These are phyloP conservation scores for Anthopleura sola DNA, from an alignment of 64 coral and sea anemone genomes.

Conservation along the genomic window DNA sequence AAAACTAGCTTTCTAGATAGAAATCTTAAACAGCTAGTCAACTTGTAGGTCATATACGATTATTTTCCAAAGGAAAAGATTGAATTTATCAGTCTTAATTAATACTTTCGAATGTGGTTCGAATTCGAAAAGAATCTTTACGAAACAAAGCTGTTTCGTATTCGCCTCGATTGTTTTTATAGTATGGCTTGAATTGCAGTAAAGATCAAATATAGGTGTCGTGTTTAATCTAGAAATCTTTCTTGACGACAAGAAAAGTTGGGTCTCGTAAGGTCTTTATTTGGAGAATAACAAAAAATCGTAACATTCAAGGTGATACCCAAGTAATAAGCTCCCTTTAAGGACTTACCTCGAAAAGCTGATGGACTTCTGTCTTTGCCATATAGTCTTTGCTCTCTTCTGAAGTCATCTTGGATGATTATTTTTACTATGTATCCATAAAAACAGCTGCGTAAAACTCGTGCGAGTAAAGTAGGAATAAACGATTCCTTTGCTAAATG, in stretches of 20 bases:
- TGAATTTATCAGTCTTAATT: background rate
- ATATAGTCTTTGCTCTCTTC: constrained; percentile 92
- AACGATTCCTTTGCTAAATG: background rate
- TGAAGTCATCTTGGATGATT: constrained; percentile 45
- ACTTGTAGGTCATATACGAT: background rate
- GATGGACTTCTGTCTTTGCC: constrained; percentile 91
- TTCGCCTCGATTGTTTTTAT: background rate
- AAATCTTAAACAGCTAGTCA: background rate
- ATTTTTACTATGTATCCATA: background rate
- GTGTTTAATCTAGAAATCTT: background rate
- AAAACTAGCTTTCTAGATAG: background rate
- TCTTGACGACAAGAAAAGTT: background rate
- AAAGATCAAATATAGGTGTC: background rate
- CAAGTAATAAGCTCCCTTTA: background rate
- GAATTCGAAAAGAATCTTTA: background rate
- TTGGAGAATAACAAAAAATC: background rate
- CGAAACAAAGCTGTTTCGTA: background rate
- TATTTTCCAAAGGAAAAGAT: background rate
- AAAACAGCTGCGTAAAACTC: background rate
- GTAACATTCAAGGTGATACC: background rate
- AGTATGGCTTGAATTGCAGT: background rate
- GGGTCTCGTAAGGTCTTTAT: background rate
- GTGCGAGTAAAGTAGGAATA: background rate
- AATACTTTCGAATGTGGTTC: too few species aligned
- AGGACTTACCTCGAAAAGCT: constrained; percentile 75